Base-by-base conservation (phyloP, 1,140 invertebrate genomes). In the Lepidotrigona ventralis region DNA sequence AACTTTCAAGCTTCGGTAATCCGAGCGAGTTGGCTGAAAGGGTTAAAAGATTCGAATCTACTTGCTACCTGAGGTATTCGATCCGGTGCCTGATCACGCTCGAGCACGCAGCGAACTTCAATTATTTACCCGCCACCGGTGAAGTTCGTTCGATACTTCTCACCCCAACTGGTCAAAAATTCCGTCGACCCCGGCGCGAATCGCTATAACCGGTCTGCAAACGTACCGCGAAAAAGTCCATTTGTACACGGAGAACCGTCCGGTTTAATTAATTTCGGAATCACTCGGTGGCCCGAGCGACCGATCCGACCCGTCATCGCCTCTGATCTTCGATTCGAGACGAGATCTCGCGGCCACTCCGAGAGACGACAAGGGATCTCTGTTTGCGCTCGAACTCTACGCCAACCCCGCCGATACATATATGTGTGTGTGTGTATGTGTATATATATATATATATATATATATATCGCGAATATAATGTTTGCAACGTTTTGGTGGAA, bases 211-310 rank as follows among this genome's bases (percentile, higher is more conserved):
- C 39, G 66, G 46, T 73, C 46, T 63, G 51, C 63, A 75, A 74
- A 81, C 79, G 71, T 68, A 17, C 14, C 63, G 23, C 72, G 63
- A 69, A 82, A 82, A 66, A 68, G 73, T 56, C 54, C 73, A 58
- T 69, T 33, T 74, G 72, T 75, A 33, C 60, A 46, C 79, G 23
- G 46, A 56, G 51, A 51, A 69, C 53, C 33, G 26, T 69, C 26
- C 54, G 63, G 58, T 82, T 82, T 82, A 82, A 82, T 82, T 76
- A 76, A 82, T 82, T 76, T 76, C 80, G 73, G 29, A 68, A 82
- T 82, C 75, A 76, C 73, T 64, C 39, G 39, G 33, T 56, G 12
- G 33, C 70, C 23, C 70, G n/a, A 23, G 54, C 29, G 72, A 21
- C 39, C 39, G 56, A 17, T 33, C 39, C 60, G 56, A 17, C 53